Percentiles rank a stretch among this genome's conserved stretches.
These are phyloP conservation scores for Tribolium castaneum DNA, from an alignment of 1,140 invertebrate species.

Conservation along the genomic window DNA sequence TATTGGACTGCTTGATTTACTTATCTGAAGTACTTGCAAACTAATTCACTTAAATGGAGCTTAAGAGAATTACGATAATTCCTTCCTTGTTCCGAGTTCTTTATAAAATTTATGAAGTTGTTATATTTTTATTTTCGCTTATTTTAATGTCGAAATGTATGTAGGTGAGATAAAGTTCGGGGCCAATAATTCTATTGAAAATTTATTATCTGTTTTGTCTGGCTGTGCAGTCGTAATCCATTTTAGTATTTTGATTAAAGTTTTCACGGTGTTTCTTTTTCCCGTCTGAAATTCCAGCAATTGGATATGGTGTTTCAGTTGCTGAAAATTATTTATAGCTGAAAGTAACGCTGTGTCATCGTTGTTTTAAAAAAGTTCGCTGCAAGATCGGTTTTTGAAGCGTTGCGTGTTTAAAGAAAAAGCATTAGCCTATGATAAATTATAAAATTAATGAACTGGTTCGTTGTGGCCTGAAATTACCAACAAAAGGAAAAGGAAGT, in stretches of 20 bases:
- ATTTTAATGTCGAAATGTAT: neutral
- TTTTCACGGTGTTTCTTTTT: neutral
- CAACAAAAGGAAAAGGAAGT: constrained; percentile 12
- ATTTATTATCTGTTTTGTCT: neutral
- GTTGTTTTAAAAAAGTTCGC: constrained; percentile 10
- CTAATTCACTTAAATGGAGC: neutral
- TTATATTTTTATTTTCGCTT: neutral
- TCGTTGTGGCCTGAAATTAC: constrained; percentile 17
- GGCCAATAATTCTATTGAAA: neutral
- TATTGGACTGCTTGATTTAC: neutral
- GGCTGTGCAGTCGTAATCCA: neutral
- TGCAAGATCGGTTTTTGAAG: neutral
- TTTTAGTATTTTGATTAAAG: constrained; percentile 17
- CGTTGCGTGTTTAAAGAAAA: constrained; percentile 41
- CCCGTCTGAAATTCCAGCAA: neutral
- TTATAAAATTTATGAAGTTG: neutral
- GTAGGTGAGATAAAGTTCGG: neutral
- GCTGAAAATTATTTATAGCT: constrained; percentile 30
- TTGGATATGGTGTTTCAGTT: neutral
- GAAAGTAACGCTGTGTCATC: constrained; percentile 28
- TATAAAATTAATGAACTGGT: constrained; percentile 42
- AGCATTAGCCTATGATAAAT: constrained; percentile 42
- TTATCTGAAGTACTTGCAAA: neutral
- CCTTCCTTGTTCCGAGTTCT: neutral
- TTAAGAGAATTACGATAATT: neutral